Evolutionary conservation across 64 coral and sea anemone genomes (phyloP).

Genomic region (Montipora sp.): DNA sequence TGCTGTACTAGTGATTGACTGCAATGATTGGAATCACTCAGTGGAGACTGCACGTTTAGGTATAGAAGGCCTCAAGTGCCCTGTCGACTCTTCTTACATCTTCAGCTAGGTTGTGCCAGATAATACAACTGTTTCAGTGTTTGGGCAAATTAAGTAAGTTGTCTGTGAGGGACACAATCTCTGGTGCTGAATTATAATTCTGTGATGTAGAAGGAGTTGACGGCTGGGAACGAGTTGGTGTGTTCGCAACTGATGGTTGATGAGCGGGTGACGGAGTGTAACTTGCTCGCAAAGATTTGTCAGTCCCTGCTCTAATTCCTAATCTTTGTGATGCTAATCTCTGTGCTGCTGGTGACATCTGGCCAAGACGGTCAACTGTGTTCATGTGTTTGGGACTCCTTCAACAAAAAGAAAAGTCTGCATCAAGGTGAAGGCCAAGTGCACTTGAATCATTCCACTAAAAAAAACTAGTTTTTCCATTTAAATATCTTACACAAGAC

Average conservation of each 20-base stretch:
- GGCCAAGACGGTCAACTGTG: constrained; percentile 71
- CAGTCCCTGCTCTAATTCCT: constrained; percentile 88
- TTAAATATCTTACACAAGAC: too few species aligned
- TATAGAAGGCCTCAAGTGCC: too few species aligned
- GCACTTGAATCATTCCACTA: too few species aligned
- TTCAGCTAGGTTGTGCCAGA: too few species aligned
- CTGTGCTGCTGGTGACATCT: constrained; percentile 94
- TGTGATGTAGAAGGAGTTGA: constrained; percentile 55
- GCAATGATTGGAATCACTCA: too few species aligned
- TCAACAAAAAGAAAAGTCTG: neutral
- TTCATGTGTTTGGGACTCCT: constrained; percentile 83
- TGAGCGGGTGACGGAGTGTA: constrained; percentile 79
- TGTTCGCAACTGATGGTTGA: constrained; percentile 24
- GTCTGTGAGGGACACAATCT: constrained; percentile 71
- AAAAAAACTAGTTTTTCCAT: too few species aligned
- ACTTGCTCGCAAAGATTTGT: constrained; percentile 85
- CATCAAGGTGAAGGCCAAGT: neutral
- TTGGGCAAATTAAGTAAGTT: constrained; percentile 82
- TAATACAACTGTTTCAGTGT: constrained; percentile 13
- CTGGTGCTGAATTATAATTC: constrained; percentile 50
- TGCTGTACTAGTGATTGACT: too few species aligned
- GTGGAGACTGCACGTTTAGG: too few species aligned
- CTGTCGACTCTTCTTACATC: too few species aligned
- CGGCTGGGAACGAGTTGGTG: constrained; percentile 9
- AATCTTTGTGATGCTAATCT: constrained; percentile 85